phyloP scores from a whole-genome alignment of 2,888 invertebrate genomes.

The Eumerus sabulonum region DNA sequence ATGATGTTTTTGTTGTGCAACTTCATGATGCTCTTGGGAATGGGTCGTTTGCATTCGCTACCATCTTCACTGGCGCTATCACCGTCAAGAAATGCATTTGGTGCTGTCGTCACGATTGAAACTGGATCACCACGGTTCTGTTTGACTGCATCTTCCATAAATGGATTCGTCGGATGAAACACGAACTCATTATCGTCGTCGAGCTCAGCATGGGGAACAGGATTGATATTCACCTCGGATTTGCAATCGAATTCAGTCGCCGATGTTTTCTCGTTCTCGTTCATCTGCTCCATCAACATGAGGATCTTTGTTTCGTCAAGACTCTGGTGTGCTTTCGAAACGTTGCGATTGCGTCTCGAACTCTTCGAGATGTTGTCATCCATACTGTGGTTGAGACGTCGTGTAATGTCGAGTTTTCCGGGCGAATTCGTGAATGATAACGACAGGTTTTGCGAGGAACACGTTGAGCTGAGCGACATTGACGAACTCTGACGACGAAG shows the following conservation, averaged over 20 bases:
- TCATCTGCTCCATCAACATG: slow-evolving; percentile 74
- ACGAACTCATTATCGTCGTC: slow-evolving; percentile 68
- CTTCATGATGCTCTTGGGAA: slow-evolving; percentile 72
- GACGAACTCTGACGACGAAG: slow-evolving; percentile 91
- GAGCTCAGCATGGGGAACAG: background rate
- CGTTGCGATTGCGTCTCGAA: slow-evolving; percentile 76
- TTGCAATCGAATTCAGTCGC: slow-evolving; percentile 39
- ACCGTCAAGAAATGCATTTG: slow-evolving; percentile 53
- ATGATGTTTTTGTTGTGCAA: slow-evolving; percentile 74
- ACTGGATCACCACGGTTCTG: slow-evolving; percentile 18
- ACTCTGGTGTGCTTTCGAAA: slow-evolving; percentile 84
- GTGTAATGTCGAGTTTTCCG: slow-evolving; percentile 80
- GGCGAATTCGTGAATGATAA: slow-evolving; percentile 70
- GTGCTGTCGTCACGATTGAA: background rate
- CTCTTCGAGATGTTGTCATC: slow-evolving; percentile 83
- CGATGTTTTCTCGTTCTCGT: slow-evolving; percentile 52
- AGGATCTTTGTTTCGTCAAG: slow-evolving; percentile 82
- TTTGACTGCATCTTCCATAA: slow-evolving; percentile 73
- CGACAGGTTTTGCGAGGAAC: slow-evolving; percentile 73
- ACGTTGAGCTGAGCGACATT: slow-evolving; percentile 83
- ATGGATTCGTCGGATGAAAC: slow-evolving; percentile 78
- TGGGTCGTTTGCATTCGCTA: slow-evolving; percentile 34
- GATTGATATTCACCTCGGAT: slow-evolving; percentile 23
- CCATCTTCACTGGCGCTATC: slow-evolving; percentile 40
- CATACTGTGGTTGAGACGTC: slow-evolving; percentile 86